Conservation (phyloP, 2,113 vertebrate species). For the Fregata magnificens region DNA sequence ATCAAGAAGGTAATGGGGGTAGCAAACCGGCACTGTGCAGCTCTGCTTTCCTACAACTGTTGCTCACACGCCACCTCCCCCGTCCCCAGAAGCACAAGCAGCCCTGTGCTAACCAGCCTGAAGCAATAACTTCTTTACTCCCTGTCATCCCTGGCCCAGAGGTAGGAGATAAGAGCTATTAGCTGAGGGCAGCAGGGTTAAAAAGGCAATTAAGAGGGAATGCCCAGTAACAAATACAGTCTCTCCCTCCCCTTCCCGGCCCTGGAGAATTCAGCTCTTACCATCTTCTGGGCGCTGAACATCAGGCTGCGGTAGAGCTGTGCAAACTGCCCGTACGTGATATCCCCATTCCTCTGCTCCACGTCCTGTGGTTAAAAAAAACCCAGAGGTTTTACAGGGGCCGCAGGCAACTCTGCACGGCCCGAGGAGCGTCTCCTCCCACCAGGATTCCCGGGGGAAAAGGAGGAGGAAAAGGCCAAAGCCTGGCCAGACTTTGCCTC, state of each 20-base stretch:
- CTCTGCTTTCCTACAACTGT: not conserved
- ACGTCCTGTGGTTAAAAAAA: constrained; percentile 78
- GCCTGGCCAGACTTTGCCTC: not conserved
- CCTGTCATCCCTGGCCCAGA: not conserved
- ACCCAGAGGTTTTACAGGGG: not conserved
- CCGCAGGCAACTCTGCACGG: not conserved
- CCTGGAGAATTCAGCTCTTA: constrained; percentile 65
- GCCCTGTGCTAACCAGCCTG: not conserved
- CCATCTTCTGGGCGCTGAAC: constrained; percentile 94
- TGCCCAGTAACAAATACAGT: not conserved
- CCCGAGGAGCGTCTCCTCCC: not conserved
- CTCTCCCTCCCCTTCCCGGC: not conserved
- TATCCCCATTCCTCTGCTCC: constrained; percentile 92
- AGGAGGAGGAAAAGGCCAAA: not conserved
- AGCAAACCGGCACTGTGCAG: not conserved
- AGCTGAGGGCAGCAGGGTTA: not conserved
- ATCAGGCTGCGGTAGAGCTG: constrained; percentile 96
- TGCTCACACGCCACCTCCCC: not conserved
- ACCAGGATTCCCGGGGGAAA: not conserved
- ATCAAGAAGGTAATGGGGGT: not conserved
- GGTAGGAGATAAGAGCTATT: not conserved
- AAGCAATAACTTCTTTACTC: not conserved
- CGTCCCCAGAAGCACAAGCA: not conserved
- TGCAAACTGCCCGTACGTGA: constrained; percentile 92
- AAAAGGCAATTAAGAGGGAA: not conserved